These are phyloP conservation scores for Netelia fuscicornis DNA, from an alignment of 2,888 invertebrate genomes.

Conservation along the genomic window DNA sequence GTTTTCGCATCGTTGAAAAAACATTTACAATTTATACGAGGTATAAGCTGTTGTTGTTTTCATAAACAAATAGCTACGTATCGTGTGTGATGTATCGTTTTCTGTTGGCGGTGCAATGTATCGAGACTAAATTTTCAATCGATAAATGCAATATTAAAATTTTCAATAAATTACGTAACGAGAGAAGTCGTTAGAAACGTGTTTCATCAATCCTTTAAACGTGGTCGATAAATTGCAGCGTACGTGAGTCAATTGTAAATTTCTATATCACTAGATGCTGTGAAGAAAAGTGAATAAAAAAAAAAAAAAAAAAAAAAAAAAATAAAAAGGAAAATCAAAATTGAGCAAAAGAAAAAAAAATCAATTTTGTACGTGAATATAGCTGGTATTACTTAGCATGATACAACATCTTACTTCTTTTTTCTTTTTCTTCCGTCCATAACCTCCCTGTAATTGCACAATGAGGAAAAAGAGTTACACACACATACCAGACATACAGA, in stretches of 20 bases:
- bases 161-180: not conserved
- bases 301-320: slow-evolving; percentile 65
- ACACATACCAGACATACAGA: slow-evolving; percentile 81
- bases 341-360: slow-evolving; percentile 68
- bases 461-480: slow-evolving; percentile 85
- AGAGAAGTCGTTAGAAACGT: too few species aligned
- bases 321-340: slow-evolving; percentile 52
- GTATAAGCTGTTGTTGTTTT: slow-evolving; percentile 24
- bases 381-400: slow-evolving; percentile 81
- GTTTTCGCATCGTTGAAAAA: not conserved
- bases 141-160: not conserved
- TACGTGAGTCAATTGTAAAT: slow-evolving; percentile 30
- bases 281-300: slow-evolving; percentile 48
- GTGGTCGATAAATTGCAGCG: slow-evolving; percentile 55
- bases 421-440: slow-evolving; percentile 99
- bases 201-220: not conserved
- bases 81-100: slow-evolving; percentile 13
- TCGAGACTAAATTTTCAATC: slow-evolving; percentile 36
- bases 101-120: slow-evolving; percentile 44
- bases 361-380: slow-evolving; percentile 74
- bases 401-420: slow-evolving; percentile 95
- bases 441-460: slow-evolving; percentile 92
- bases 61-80: not conserved
- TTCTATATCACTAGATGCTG: slow-evolving; percentile 62
- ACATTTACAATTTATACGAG: not conserved